Evolutionary conservation across 1,140 invertebrate genomes (phyloP).

Genomic region (Adelges cooleyi): DNA sequence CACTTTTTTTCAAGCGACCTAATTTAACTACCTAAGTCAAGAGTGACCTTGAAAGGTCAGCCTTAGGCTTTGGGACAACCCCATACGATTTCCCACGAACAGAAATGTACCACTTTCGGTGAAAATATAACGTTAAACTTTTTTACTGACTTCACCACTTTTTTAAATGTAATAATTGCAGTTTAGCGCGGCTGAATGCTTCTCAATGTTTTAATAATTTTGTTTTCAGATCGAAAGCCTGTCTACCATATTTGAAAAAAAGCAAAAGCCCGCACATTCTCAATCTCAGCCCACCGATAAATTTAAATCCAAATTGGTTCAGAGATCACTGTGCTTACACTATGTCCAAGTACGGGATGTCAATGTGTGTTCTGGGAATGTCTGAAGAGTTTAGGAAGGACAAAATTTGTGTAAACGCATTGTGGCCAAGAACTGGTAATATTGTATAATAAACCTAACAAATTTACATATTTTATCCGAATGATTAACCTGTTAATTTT

Average conservation of each 20-base stretch:
- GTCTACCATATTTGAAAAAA: slow-evolving; percentile 78
- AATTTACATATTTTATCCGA: not conserved
- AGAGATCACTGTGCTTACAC: slow-evolving; percentile 88
- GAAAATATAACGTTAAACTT: too few relatives aligned
- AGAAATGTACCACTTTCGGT: too few relatives aligned
- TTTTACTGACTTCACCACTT: not conserved
- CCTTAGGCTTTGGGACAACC: too few relatives aligned
- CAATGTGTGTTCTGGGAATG: slow-evolving; percentile 96
- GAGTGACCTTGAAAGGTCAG: too few relatives aligned
- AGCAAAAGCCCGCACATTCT: slow-evolving; percentile 89
- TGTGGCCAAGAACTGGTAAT: slow-evolving; percentile 88
- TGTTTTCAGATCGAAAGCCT: slow-evolving; percentile 72
- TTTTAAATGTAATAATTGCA: too few relatives aligned
- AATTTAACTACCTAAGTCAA: too few relatives aligned
- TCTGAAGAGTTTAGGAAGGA: slow-evolving; percentile 74
- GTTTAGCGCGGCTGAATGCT: too few relatives aligned
- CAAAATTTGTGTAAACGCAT: slow-evolving; percentile 86
- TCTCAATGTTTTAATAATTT: too few relatives aligned
- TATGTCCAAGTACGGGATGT: slow-evolving; percentile 99
- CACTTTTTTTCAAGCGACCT: too few relatives aligned
- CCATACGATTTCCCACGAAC: too few relatives aligned
- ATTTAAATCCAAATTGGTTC: slow-evolving; percentile 81
- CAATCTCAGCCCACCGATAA: slow-evolving; percentile 88
- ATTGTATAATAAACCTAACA: not conserved
- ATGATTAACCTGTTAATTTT: not conserved